Percentiles rank a stretch among this genome's conserved stretches.
These are phyloP conservation scores for Erannis defoliaria DNA, from an alignment of 2,888 invertebrate genomes.

Conservation along the genomic window DNA sequence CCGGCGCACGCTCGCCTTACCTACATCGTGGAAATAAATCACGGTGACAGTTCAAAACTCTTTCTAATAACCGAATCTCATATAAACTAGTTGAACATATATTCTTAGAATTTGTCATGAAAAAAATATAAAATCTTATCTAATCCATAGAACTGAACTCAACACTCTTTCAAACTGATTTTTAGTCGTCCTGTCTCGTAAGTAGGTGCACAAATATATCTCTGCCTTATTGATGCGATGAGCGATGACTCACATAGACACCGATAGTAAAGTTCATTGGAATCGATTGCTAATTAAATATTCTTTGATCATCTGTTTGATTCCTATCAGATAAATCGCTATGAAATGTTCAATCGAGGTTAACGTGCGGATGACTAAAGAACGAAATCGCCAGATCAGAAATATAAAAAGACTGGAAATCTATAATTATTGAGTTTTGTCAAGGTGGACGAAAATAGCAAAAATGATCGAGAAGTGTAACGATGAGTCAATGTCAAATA, in stretches of 20 bases:
- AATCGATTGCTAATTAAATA: constrained; percentile 28
- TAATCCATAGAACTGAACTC: neutral
- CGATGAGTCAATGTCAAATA: constrained; percentile 65
- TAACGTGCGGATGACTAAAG: constrained; percentile 29
- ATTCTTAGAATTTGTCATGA: neutral
- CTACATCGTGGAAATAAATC: constrained; percentile 57
- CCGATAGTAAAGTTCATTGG: constrained; percentile 22
- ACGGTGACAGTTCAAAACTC: constrained; percentile 54
- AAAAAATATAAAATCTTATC: neutral
- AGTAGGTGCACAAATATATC: constrained; percentile 6
- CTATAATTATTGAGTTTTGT: constrained; percentile 54
- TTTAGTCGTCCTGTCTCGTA: neutral
- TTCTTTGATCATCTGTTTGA: constrained; percentile 32
- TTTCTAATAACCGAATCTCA: constrained; percentile 32
- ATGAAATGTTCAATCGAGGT: constrained; percentile 20
- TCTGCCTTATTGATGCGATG: constrained; percentile 23
- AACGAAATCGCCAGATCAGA: constrained; percentile 20
- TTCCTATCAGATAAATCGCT: constrained; percentile 10
- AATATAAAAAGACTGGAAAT: constrained; percentile 45
- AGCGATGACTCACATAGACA: constrained; percentile 19
- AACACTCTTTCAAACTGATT: neutral
- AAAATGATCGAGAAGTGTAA: constrained; percentile 55
- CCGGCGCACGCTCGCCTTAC: constrained; percentile 39
- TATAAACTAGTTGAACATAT: neutral
- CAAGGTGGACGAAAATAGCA: constrained; percentile 61